Base-by-base conservation (phyloP, 2,888 invertebrate genomes). In the Corythucha ciliata region DNA sequence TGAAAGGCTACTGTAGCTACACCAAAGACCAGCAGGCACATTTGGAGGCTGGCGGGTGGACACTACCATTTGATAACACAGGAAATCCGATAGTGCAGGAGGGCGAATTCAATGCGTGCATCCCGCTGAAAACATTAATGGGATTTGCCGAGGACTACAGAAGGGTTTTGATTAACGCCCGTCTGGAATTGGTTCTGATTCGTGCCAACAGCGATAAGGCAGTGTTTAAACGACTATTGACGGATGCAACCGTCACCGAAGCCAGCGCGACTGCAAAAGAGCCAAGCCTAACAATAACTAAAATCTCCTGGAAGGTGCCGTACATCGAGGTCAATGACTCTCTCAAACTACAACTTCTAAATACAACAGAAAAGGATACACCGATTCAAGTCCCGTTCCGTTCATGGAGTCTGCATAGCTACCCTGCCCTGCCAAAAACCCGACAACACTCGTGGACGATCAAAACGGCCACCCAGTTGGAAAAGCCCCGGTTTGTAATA, bases 401-500 rank as follows among this genome's bases (percentile, higher is more conserved):
- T 51, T 64, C 61, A 24, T 68, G 67, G 67, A 65, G 67, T 45
- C 40, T 68, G 21, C 64, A 65, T 56, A 65, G 66, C 57, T 67
- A 65, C 58, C 67, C 67, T 1, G 12, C 61, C 40, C 53, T 69
- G 51, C 67, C 64, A 5, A 56, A 48, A 47, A 62, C 64, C 16
- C 56, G 52, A 42, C 61, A 65, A 56, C 61, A 65, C 53, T 55
- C 61, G 14, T 66, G 66, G 67, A 54, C 61, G 32, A 40, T 57
- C 18, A 58, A 60, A 55, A 66, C 66, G 20, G 55, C 63, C 10
- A 59, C 59, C 12, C 62, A 63, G 48, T 52, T 67, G 33, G 67
- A 68, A 59, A 67, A 66, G 58, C 67, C 67, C 2, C 54, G 67
- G 44, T 69, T 58, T 56, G 54, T 69, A 16, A 64, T 69, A 37